Percentiles rank a stretch among this genome's conserved stretches.
Evolutionary conservation across 1,140 invertebrate genomes (phyloP).

Genomic region (Drosophila bifasciata): DNA sequence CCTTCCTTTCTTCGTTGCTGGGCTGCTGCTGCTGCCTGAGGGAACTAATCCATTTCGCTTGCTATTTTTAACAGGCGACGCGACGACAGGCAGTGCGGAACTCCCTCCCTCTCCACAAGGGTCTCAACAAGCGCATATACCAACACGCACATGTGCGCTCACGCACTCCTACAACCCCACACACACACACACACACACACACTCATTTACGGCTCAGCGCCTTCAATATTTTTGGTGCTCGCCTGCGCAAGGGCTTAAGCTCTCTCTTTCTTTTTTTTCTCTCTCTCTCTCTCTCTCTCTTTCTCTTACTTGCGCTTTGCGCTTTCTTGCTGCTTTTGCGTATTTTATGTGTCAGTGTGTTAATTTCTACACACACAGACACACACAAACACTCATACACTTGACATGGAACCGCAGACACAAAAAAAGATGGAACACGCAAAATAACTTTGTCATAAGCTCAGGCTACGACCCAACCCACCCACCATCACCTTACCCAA

Average conservation of each 20-base stretch:
- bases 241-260: slow-evolving; percentile 44
- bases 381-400: slow-evolving; percentile 22
- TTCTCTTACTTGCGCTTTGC: slow-evolving; percentile 18
- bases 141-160: slow-evolving; percentile 4
- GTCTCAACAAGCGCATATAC: slow-evolving; percentile 52
- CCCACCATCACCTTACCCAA: slow-evolving; percentile 10
- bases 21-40: slow-evolving; percentile 25
- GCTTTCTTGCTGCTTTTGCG: slow-evolving; percentile 45
- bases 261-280: slow-evolving; percentile 19
- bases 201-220: slow-evolving; percentile 46
- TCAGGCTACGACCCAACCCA: slow-evolving; percentile 1
- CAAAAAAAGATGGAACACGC: slow-evolving; percentile 19
- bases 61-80: slow-evolving; percentile 75
- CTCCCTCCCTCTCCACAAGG: slow-evolving; percentile 22
- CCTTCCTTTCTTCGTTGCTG: slow-evolving; percentile 16
- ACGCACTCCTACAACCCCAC: slow-evolving; percentile 10
- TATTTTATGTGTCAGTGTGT: slow-evolving; percentile 71
- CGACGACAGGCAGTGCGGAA: slow-evolving; percentile 36
- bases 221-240: slow-evolving; percentile 51
- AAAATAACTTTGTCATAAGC: slow-evolving; percentile 54
- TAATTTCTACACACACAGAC: slow-evolving; percentile 70
- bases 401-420: slow-evolving; percentile 19
- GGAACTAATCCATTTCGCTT: slow-evolving; percentile 75
- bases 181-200: slow-evolving; percentile 20
- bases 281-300: slow-evolving; percentile 10